phyloP scores from a whole-genome alignment of 2,113 vertebrate genomes.

The Bubo blakistoni region DNA sequence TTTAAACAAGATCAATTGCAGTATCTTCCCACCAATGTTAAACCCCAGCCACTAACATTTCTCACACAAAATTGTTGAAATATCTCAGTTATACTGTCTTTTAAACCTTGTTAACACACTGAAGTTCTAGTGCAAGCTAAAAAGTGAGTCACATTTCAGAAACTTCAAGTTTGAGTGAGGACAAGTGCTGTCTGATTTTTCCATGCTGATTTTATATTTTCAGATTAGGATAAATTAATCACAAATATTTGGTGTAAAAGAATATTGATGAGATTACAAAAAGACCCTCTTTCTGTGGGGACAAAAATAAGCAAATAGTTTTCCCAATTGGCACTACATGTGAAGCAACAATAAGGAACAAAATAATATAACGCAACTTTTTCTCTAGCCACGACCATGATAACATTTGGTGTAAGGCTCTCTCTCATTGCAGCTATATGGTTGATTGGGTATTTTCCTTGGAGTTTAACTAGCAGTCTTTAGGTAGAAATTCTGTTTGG shows the following conservation, averaged over 20 bases:
- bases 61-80: not conserved
- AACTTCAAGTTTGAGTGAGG: not conserved
- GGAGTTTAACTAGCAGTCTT: not conserved
- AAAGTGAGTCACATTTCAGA: not conserved
- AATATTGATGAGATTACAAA: not conserved
- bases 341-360: not conserved
- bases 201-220: not conserved
- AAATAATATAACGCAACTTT: not conserved
- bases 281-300: not conserved
- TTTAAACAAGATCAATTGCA: accelerated
- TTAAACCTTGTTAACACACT: not conserved
- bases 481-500: not conserved
- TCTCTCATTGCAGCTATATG: not conserved
- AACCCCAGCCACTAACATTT: not conserved
- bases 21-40: accelerated
- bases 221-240: accelerated
- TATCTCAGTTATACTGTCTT: accelerated
- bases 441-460: not conserved
- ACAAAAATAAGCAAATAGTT: not conserved
- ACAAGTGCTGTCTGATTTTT: not conserved
- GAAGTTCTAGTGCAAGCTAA: not conserved
- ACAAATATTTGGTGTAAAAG: not conserved
- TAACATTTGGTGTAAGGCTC: not conserved
- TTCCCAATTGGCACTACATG: not conserved
- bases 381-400: not conserved